These are phyloP conservation scores for Caenorhabditis sp. DNA, from an alignment of 2,888 invertebrate species.

Conservation along the genomic window DNA sequence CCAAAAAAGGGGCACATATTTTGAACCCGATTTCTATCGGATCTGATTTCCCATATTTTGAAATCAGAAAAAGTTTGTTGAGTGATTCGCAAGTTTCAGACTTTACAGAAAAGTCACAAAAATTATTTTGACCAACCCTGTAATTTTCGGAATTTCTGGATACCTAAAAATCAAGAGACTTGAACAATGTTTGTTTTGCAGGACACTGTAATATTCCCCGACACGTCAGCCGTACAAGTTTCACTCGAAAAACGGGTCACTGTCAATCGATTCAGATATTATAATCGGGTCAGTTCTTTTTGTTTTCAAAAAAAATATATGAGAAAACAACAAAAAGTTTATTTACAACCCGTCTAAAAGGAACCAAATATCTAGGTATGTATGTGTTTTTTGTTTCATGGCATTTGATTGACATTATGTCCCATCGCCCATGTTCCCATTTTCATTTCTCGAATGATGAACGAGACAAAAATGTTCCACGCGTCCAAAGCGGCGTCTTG, in stretches of 20 bases:
- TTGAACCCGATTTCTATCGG: too few species aligned
- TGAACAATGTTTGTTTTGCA: slow-evolving; percentile 13
- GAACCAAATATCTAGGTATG: background rate
- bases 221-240: background rate
- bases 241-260: background rate
- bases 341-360: background rate
- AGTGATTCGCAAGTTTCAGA: too few species aligned
- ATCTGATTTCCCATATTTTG: too few species aligned
- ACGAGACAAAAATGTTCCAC: slow-evolving; percentile 67
- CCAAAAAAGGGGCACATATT: too few species aligned
- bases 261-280: background rate
- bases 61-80: too few species aligned
- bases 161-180: too few species aligned
- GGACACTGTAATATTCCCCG: slow-evolving; percentile 21
- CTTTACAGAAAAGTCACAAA: too few species aligned
- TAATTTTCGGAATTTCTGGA: too few species aligned
- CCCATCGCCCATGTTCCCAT: slow-evolving; percentile 60
- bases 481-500: slow-evolving; percentile 57
- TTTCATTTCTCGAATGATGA: slow-evolving; percentile 68
- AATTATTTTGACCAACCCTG: too few species aligned
- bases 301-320: too few species aligned
- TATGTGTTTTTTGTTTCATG: slow-evolving; percentile 7
- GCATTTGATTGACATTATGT: slow-evolving; percentile 38
- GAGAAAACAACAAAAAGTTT: background rate
- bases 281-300: slow-evolving; percentile 2